Base-by-base conservation (phyloP, 2,888 invertebrate species). In the Tholera decimalis region DNA sequence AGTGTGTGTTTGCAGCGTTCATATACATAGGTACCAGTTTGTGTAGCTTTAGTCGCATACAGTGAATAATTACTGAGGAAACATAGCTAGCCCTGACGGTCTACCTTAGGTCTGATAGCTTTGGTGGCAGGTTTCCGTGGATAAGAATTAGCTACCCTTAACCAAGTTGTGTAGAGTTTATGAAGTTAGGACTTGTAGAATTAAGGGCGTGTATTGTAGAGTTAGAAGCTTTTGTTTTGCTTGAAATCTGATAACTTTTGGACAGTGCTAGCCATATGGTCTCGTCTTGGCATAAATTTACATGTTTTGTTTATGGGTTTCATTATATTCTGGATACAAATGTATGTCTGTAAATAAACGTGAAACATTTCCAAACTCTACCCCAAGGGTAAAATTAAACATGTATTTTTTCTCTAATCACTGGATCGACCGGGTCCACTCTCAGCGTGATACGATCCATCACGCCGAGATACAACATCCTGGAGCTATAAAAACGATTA, bases 401-500 rank as follows among this genome's bases (percentile, higher is more conserved):
- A 33, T 3, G 1, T 13, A 5, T 22, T 46, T 44, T 46, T 28
- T 33, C 35, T 20, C 20, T 39, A 47, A 68, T 28, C 15, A 33
- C n/a, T 39, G 37, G 7, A 37, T 53, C 15, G 24, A 64, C 30
- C 15, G 43, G 28, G 13, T 39, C 28, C 39, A 46, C 26, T 51
- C 33, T 11, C 26, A 18, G 28, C 9, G n/a, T n/a, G n/a, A 50
- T 66, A 35, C 56, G n/a, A 56, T 66, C 28, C 55, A 74, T 66
- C 71, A 66, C 22, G 47, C 35, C 35, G 35, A 47, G 46, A 46
- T 28, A 46, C 50, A 50, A 51, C 46, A 22, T 26, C 46, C 50
- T 13, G n/a, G 44, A 66, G 73, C 73, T 55, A 49, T 66, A 33
- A 53, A 53, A 64, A 37, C 18, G 59, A 55, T 65, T 63, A 46